Evolutionary conservation across 2,797 vertebrate species (phyloP).

Genomic region (Lutjanus campechanus): DNA sequence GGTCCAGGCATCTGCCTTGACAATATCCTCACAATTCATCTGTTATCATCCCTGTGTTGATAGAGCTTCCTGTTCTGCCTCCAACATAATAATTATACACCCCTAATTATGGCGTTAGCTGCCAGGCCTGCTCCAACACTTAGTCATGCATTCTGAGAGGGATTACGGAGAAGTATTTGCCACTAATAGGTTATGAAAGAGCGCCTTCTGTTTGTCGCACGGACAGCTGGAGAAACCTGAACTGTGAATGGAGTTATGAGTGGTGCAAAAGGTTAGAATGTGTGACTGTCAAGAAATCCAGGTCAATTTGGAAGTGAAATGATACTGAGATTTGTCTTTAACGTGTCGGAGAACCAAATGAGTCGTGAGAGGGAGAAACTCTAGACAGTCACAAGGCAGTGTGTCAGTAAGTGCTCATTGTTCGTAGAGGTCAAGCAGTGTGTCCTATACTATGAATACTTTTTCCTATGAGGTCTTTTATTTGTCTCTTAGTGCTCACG

Average conservation of each 20-base stretch:
- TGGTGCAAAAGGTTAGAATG: constrained; percentile 25
- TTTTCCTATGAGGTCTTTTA: not conserved
- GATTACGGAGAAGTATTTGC: constrained; percentile 71
- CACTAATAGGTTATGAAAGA: constrained; percentile 77
- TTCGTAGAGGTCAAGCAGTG: constrained; percentile 15
- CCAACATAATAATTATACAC: constrained; percentile 73
- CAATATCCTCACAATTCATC: constrained; percentile 62
- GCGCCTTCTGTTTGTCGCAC: constrained; percentile 70
- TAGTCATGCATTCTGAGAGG: constrained; percentile 72
- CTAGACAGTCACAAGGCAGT: constrained; percentile 12
- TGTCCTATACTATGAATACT: not conserved
- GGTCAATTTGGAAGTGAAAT: constrained; percentile 51
- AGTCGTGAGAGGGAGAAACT: constrained; percentile 24
- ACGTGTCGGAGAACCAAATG: constrained; percentile 5
- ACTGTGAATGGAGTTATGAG: constrained; percentile 46
- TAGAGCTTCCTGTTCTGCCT: constrained; percentile 72
- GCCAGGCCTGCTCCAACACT: constrained; percentile 67
- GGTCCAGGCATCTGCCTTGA: constrained; percentile 56
- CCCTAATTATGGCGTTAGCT: constrained; percentile 69
- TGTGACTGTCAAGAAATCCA: constrained; percentile 48
- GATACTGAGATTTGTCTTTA: constrained; percentile 30
- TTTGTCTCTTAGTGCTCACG: not conserved
- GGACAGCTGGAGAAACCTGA: constrained; percentile 78
- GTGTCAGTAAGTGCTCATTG: constrained; percentile 15
- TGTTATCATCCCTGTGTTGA: constrained; percentile 64